Base-by-base conservation (phyloP, 1,140 invertebrate genomes). In the Aphaenogaster ashmeadi region DNA sequence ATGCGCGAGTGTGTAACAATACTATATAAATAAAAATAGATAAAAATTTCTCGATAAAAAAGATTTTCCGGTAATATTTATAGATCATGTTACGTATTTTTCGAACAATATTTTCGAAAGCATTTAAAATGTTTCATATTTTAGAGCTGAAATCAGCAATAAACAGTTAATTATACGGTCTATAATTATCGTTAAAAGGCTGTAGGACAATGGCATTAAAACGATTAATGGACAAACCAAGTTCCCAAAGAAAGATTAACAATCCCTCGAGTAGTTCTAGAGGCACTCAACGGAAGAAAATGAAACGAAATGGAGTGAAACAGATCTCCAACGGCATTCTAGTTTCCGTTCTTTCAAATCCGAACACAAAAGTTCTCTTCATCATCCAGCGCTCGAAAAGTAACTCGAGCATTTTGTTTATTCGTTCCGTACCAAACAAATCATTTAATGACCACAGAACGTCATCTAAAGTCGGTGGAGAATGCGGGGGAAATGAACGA, bases 301-400 rank as follows among this genome's bases (percentile, higher is more conserved):
- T 84, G 80, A 84, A 84, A 84, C 80, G 69, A 84, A 84, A 84
- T 84, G 80, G 69, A 84, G 69, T 50, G 80, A 84, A 84, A 84
- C 80, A 75, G 80, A 84, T 74, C 80, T 75, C 58, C 69, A 84
- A 62, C 41, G 80, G 80, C 80, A 84, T 84, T 84, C 69, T 47
- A 84, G 80, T 84, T 75, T 62, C 41, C 80, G 69, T 60, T 84
- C 80, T 84, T 84, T 84, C 80, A 84, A 74, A 75, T 41, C 69
- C 41, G 80, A 75, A 62, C 67, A 74, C 67, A 74, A 72, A 56
- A 84, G 69, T 74, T 75, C 80, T 56, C 69, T 84, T 74, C 69
- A 60, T 84, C 80, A 84, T 84, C 69, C 41, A 38, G 69, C 27
- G 54, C 18, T 83, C 52, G 54, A 44, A 54, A 18, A 83, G 52